These are phyloP conservation scores for Oncopodura yosiiana DNA, from an alignment of 1,140 invertebrate species.

Conservation along the genomic window DNA sequence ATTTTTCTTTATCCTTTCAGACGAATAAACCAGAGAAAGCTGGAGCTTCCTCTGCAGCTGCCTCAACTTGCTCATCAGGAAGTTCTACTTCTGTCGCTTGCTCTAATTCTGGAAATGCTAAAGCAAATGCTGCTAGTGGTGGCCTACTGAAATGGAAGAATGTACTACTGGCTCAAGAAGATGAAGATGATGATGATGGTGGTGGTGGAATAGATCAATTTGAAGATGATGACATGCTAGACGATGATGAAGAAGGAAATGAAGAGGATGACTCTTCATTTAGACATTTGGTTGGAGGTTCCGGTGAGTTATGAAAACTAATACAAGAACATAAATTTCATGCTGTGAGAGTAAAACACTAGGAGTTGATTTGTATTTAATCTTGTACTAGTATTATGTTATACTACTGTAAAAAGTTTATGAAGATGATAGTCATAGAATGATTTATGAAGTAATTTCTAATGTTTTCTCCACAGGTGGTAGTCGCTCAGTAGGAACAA, in stretches of 20 bases:
- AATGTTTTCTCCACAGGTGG: background rate
- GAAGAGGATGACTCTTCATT: slow-evolving; percentile 6
- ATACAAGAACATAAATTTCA: background rate
- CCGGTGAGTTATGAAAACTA: slow-evolving; percentile 4
- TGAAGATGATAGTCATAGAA: background rate
- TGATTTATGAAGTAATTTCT: background rate
- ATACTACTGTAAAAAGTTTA: no score
- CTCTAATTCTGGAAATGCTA: slow-evolving; percentile 19
- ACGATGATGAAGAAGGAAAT: slow-evolving; percentile 36
- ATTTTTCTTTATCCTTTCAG: background rate
- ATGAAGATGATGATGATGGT: slow-evolving; percentile 44
- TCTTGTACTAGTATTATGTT: no score
- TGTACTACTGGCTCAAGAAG: slow-evolving; percentile 51
- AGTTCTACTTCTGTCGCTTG: slow-evolving; percentile 18
- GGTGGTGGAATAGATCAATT: slow-evolving; percentile 36
- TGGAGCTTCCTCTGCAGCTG: no score
- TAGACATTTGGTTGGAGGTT: background rate
- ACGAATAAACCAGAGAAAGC: background rate
- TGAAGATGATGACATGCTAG: slow-evolving; percentile 37
- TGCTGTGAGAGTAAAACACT: no score
- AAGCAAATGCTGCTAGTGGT: slow-evolving; percentile 21
- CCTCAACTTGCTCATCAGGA: slow-evolving; percentile 2
- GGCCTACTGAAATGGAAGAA: slow-evolving; percentile 65
- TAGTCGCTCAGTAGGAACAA: background rate
- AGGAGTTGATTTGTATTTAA: no score